Conservation (phyloP, 2,888 invertebrate genomes). For the Yponomeuta evonymella region DNA sequence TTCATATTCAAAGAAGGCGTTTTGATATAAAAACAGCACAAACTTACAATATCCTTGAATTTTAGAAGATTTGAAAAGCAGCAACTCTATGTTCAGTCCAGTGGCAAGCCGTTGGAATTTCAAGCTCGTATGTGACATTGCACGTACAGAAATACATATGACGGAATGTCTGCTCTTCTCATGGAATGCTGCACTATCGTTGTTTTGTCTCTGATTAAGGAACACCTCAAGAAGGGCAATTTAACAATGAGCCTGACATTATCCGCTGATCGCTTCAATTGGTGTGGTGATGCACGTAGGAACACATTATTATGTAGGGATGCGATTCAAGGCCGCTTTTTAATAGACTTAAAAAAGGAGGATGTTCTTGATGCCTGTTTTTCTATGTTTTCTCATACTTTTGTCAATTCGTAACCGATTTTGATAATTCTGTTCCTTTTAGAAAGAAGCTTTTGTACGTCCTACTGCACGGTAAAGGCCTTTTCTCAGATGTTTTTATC, state of each 20-base stretch:
- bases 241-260: neutral
- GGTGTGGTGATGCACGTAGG: neutral
- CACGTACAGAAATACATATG: neutral
- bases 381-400: too few species aligned
- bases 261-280: neutral
- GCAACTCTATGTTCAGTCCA: neutral
- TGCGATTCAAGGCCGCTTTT: neutral
- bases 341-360: too few species aligned
- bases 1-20: too few species aligned
- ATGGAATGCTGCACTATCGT: neutral
- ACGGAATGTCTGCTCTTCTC: neutral
- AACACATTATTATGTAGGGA: neutral
- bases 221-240: neutral
- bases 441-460: too few species aligned
- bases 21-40: too few species aligned
- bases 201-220: neutral
- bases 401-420: too few species aligned
- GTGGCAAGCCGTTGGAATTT: too few species aligned
- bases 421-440: too few species aligned
- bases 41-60: too few species aligned
- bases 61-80: neutral
- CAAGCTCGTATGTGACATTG: neutral
- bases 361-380: too few species aligned
- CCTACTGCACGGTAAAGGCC: too few species aligned
- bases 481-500: too few species aligned